A percentile compares a stretch with the other conserved stretches of the same genome.
Evolutionary conservation across 2,113 vertebrate species (phyloP).

Genomic region (Naja naja): DNA sequence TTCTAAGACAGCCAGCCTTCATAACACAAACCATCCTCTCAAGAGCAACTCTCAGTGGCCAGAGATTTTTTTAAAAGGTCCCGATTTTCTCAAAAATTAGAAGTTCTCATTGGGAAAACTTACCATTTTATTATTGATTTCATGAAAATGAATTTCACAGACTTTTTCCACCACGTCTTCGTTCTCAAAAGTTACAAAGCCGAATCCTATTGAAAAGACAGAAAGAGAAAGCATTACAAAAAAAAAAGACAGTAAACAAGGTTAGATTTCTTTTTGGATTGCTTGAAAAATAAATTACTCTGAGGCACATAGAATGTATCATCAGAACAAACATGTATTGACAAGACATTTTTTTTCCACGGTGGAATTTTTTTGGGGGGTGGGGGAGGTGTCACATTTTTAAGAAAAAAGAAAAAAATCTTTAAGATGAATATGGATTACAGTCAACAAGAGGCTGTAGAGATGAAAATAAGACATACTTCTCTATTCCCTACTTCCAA

Average conservation of each 20-base stretch:
- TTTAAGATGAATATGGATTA: conserved; percentile 28
- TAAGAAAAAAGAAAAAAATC: fast-evolving
- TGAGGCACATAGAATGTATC: background rate
- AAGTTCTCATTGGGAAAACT: conserved; percentile 55
- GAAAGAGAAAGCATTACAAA: conserved; percentile 17
- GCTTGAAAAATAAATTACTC: conserved; percentile 22
- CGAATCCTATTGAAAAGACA: conserved; percentile 81
- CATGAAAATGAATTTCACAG: conserved; percentile 99
- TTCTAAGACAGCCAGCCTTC: too few relatives aligned
- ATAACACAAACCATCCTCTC: background rate
- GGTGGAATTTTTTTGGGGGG: fast-evolving
- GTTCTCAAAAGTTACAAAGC: conserved; percentile 98
- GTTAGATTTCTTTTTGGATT: background rate
- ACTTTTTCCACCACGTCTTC: conserved; percentile 99
- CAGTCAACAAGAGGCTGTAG: conserved; percentile 27
- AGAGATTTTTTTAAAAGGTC: fast-evolving
- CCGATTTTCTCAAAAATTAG: background rate
- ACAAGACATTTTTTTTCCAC: background rate
- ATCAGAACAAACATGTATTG: fast-evolving
- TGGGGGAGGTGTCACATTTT: background rate
- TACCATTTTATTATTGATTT: conserved; percentile 99
- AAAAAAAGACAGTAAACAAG: background rate
- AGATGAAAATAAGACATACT: conserved; percentile 48
- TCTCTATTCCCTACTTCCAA: conserved; percentile 34
- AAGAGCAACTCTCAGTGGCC: fast-evolving